Conservation (phyloP, 2,113 vertebrate genomes). For the Paramormyrops kingsleyae region DNA sequence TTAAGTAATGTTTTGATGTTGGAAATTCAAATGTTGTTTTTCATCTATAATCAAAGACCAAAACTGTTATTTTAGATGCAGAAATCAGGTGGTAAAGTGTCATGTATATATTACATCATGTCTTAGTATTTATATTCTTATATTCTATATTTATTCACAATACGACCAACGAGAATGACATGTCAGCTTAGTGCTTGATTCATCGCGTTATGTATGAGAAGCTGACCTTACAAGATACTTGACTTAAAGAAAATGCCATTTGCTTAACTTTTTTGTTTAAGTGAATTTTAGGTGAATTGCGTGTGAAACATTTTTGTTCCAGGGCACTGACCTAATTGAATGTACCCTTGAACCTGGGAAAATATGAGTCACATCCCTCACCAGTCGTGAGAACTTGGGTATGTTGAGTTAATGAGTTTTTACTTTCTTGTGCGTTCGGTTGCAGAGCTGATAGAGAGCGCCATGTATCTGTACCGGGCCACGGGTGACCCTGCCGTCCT, state of each 20-base stretch:
- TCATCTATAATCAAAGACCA: neutral
- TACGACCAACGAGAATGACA: neutral
- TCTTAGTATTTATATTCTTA: neutral
- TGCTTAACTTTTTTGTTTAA: neutral
- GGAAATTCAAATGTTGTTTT: neutral
- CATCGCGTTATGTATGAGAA: neutral
- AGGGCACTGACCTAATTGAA: neutral
- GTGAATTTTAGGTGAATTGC: neutral
- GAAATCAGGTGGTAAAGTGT: neutral
- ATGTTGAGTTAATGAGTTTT: neutral
- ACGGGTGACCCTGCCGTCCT: slow-evolving; percentile 85
- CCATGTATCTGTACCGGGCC: slow-evolving; percentile 93
- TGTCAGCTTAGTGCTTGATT: neutral
- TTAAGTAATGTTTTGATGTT: neutral
- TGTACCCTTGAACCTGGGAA: neutral
- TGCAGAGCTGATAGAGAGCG: slow-evolving; percentile 92
- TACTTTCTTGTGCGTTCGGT: slow-evolving; percentile 4
- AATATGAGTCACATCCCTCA: neutral
- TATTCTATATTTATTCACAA: neutral
- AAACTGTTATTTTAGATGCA: neutral
- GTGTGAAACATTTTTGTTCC: neutral
- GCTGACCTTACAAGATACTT: neutral
- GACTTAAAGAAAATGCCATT: neutral
- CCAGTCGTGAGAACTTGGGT: neutral
- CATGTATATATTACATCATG: neutral